Conservation (phyloP, 1,140 invertebrate species). For the Glomeris maerens region DNA sequence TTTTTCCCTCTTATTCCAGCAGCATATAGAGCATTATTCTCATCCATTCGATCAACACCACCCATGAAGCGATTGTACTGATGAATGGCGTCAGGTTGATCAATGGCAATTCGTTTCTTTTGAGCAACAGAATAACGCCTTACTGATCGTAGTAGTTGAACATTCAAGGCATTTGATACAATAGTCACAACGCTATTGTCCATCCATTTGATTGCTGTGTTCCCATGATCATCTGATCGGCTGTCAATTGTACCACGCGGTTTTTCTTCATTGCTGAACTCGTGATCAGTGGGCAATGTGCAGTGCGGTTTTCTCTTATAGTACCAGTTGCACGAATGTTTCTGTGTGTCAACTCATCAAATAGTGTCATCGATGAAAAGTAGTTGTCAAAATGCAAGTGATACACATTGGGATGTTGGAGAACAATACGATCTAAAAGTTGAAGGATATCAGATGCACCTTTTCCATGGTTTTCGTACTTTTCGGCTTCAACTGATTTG, state of each 20-base stretch:
- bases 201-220: not conserved
- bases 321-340: conserved; percentile 3
- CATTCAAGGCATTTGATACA: not conserved
- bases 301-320: not conserved
- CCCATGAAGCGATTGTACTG: not conserved
- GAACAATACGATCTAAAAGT: not conserved
- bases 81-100: not conserved
- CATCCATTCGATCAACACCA: not conserved
- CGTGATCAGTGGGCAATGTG: not conserved
- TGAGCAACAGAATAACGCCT: not conserved
- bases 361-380: not conserved
- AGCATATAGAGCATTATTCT: not conserved
- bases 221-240: no score
- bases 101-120: not conserved
- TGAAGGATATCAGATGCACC: not conserved
- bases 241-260: no score
- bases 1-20: not conserved
- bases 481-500: not conserved
- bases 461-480: not conserved
- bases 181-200: not conserved
- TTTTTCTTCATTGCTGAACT: not conserved
- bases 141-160: not conserved
- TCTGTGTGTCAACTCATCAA: not conserved
- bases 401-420: not conserved
- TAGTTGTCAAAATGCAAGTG: conserved; percentile 7